Base-by-base conservation (phyloP, 53 echinoderm and acorn worm genomes). In the Temnopleurus reevesii region DNA sequence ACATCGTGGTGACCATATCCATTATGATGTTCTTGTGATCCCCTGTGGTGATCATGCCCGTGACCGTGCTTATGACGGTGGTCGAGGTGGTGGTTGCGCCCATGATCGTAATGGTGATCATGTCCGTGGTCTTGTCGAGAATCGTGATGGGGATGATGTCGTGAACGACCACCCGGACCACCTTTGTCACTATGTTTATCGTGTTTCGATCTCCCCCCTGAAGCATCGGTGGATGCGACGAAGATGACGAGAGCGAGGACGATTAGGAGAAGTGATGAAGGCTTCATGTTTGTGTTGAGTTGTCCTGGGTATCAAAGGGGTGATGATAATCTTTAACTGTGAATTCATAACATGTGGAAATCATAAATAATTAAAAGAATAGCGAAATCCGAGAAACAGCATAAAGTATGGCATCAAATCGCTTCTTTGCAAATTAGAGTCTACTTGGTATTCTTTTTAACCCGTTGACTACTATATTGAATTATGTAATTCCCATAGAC, bases 61-160 rank as follows among this genome's bases (percentile, higher is more conserved):
- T 77, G 79, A 5, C 46, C 21, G 8, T 81, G 81, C 18, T 18
- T 26, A 23, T 81, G 53, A 12, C 28, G 19, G 12, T 53, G 23
- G 8, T 53, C 27, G 13, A 29, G 38, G 49, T 86, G 86, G 29
- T 86, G 86, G 8, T 44, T 13, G 46, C 45, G 86, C 9, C 38
- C 34, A 27, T 82, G 53, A 12, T 55, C 1, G 7, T 82, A 19
- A 36, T 82, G 53, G n/a, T 84, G 84, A 10, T 26, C 84, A 43
- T 84, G 84, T 3, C 56, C 34, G 19, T 83, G 86, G 61, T 61
- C 61, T 26, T 85, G 86, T n/a, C 25, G 33, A 5, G 64, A 66
- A 3, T 31, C 29, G 60, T 85, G 45, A 19, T 17, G 54, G 57
- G 30, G 83, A 21, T 45, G 59, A 45, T 59, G 45, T 59, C 60